phyloP scores from a whole-genome alignment of 2,797 vertebrate species.

The Phaenicophaeus curvirostris region DNA sequence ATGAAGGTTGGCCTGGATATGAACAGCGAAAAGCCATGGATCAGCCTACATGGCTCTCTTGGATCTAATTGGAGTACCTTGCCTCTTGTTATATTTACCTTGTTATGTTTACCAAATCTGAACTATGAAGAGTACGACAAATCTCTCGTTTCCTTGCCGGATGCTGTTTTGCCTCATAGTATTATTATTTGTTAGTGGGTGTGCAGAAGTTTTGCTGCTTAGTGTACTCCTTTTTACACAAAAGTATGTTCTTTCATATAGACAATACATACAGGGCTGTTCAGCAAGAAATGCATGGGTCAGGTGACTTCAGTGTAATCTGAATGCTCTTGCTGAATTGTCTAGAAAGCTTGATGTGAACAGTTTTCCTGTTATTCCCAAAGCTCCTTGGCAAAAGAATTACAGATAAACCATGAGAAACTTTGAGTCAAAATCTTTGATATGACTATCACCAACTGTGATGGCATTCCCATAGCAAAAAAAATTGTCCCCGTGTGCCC shows the following conservation, averaged over 20 bases:
- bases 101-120: background rate
- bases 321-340: background rate
- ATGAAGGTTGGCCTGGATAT: background rate
- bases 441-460: background rate
- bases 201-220: background rate
- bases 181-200: background rate
- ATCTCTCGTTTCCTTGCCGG: background rate
- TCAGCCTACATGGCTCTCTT: background rate
- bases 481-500: background rate
- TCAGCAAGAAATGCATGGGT: background rate
- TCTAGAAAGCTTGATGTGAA: background rate
- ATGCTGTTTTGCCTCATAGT: background rate
- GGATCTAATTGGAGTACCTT: background rate
- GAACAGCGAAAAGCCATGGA: background rate
- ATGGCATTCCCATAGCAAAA: background rate
- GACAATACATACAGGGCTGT: background rate
- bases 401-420: background rate
- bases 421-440: background rate
- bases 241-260: background rate
- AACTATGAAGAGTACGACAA: background rate
- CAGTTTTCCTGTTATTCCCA: background rate
- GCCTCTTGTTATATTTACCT: background rate
- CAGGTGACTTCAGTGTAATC: background rate
- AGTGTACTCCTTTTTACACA: background rate
- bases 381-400: background rate